Evolutionary conservation across 2,113 vertebrate genomes (phyloP).

Genomic region (Forbesichthys papilliferus): DNA sequence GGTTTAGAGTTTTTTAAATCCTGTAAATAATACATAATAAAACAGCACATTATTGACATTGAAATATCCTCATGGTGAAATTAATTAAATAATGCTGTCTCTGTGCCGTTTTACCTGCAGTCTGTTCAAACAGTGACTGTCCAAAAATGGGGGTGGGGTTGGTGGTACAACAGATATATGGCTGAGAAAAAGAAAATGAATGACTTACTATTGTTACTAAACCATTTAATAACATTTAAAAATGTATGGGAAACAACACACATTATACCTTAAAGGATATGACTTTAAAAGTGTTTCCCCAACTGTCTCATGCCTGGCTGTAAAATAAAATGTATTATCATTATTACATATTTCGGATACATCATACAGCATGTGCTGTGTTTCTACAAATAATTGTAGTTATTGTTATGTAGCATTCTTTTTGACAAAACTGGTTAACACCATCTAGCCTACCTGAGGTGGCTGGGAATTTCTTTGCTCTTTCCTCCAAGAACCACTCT

Average conservation of each 20-base stretch:
- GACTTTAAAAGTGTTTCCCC: conserved; percentile 84
- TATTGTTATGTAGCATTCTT: too few relatives aligned
- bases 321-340: conserved; percentile 23
- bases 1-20: conserved; percentile 71
- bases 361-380: too few relatives aligned
- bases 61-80: not conserved
- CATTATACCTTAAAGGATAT: conserved; percentile 82
- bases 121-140: conserved; percentile 48
- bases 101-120: conserved; percentile 66
- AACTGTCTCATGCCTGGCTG: conserved; percentile 82
- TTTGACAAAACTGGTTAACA: too few relatives aligned
- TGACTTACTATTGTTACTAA: not conserved
- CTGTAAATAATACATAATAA: conserved; percentile 62
- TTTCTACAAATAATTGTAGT: not conserved
- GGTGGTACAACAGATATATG: conserved; percentile 89
- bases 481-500: conserved; percentile 92
- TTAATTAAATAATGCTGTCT: not conserved
- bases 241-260: not conserved
- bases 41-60: not conserved
- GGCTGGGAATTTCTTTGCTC: conserved; percentile 84
- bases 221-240: too few relatives aligned
- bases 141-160: conserved; percentile 85
- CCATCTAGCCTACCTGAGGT: conserved; percentile 71
- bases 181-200: conserved; percentile 64
- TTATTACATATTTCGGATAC: not conserved